A percentile compares a stretch with the other conserved stretches of the same genome.
Evolutionary conservation across 2,113 vertebrate species (phyloP).

Genomic region (Eurypyga helias): DNA sequence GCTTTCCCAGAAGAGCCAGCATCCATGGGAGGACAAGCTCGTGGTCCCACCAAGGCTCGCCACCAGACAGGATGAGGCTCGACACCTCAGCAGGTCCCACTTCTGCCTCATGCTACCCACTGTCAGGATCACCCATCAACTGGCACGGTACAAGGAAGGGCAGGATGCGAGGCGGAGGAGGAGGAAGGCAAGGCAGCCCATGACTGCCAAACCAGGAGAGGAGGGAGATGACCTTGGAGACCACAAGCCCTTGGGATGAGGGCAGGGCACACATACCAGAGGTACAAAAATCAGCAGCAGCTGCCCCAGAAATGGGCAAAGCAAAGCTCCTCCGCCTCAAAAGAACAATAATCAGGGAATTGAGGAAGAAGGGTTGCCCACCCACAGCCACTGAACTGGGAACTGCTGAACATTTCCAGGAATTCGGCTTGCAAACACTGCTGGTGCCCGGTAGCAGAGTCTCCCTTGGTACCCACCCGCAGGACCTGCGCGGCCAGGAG

Average conservation of each 20-base stretch:
- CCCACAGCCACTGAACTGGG: not conserved
- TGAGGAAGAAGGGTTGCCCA: not conserved
- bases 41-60: not conserved
- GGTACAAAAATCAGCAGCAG: not conserved
- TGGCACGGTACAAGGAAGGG: not conserved
- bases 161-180: not conserved
- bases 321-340: not conserved
- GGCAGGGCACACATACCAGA: not conserved
- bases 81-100: not conserved
- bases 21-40: accelerated
- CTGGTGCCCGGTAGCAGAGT: not conserved
- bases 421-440: not conserved
- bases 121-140: not conserved
- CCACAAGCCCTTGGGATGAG: not conserved
- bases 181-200: not conserved
- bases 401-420: accelerated
- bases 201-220: not conserved
- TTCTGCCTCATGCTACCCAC: not conserved
- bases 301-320: not conserved
- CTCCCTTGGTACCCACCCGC: not conserved
- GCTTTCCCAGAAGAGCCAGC: not conserved
- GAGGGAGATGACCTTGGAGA: not conserved
- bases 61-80: not conserved
- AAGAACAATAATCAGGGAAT: accelerated
- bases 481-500: constrained; percentile 49